Base-by-base conservation (phyloP, 1,140 invertebrate genomes). In the Protaetia brevitarsis region DNA sequence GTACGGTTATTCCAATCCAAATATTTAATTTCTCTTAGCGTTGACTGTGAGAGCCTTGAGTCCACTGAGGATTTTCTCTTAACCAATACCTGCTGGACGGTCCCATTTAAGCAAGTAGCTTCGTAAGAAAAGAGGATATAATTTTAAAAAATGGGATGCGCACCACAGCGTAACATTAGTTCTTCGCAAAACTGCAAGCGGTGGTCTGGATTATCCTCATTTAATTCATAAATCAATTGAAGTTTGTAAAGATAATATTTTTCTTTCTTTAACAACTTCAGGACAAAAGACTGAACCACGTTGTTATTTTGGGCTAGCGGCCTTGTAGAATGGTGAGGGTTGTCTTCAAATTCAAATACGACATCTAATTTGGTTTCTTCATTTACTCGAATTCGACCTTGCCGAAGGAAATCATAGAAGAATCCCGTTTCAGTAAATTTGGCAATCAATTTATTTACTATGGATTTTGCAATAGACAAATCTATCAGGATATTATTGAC, bases 31-130 rank as follows among this genome's bases (percentile, higher is more conserved):
- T n/a, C n/a, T n/a, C n/a, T n/a, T n/a, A n/a, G n/a, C n/a, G n/a
- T n/a, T n/a, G n/a, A n/a, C n/a, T n/a, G n/a, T n/a, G n/a, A n/a
- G n/a, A n/a, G n/a, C n/a, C n/a, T n/a, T n/a, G n/a, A n/a, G n/a
- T n/a, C n/a, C n/a, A n/a, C n/a, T n/a, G n/a, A n/a, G n/a, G n/a
- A n/a, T n/a, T n/a, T n/a, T n/a, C n/a, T n/a, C n/a, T n/a, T n/a
- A n/a, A 78, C 21, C 26, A 28, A 41, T 37, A 23, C 21, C 45
- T 51, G 45, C 13, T 51, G 45, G 10, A 51, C 45, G 10, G 45
- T 11, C 21, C 45, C 45, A 51, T 51, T 51, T 23, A 51, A 19
- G 45, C 45, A 51, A 36, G 61, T 63, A 13, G 61, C 61, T 63
- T 63, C 21, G 16, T 37, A n/a, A 41, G 34, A 63, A 26, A 63